phyloP scores from a whole-genome alignment of 2,113 vertebrate genomes.

The Forbesichthys agassizii region DNA sequence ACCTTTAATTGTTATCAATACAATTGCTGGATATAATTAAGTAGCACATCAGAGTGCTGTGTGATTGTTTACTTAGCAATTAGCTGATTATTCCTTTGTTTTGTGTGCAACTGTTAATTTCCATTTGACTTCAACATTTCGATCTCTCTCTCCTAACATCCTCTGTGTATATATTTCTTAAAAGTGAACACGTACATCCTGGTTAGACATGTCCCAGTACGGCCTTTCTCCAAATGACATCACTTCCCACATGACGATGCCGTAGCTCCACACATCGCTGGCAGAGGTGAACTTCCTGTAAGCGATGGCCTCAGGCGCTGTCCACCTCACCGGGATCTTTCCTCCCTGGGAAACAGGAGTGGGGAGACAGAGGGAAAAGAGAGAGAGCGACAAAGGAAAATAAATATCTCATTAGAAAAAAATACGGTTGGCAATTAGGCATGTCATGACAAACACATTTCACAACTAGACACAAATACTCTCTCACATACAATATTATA shows the following conservation, averaged over 20 bases:
- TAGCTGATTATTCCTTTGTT: not conserved
- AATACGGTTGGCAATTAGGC: not conserved
- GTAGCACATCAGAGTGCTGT: no score
- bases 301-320: constrained; percentile 80
- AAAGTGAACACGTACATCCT: constrained; percentile 74
- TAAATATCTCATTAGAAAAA: not conserved
- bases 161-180: not conserved
- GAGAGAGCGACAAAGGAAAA: not conserved
- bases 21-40: no score
- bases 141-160: not conserved
- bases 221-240: constrained; percentile 83
- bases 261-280: constrained; percentile 82
- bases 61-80: not conserved
- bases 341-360: constrained; percentile 65
- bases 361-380: not conserved
- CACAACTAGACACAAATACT: no score
- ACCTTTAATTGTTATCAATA: no score
- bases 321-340: constrained; percentile 83
- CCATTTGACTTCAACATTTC: not conserved
- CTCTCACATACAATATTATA: no score
- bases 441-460: not conserved
- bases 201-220: constrained; percentile 85
- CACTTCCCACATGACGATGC: constrained; percentile 84
- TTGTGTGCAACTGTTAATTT: not conserved
- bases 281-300: constrained; percentile 83